phyloP scores from a whole-genome alignment of 2,797 vertebrate species.

The Cygnus olor region DNA sequence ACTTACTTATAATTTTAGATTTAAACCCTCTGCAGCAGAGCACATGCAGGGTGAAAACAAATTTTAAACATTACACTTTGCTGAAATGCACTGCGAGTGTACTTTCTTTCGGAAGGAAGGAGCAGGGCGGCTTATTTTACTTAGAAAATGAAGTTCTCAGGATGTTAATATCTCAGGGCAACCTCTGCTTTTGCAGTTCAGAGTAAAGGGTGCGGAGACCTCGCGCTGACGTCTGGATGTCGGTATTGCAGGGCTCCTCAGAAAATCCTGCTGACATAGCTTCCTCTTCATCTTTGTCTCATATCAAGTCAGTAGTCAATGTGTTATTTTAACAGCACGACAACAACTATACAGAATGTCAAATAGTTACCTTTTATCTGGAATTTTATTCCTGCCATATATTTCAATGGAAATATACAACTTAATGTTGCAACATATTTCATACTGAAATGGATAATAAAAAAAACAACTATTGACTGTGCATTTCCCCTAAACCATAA shows the following conservation, averaged over 20 bases:
- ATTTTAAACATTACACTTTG: background rate
- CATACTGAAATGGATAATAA: constrained; percentile 47
- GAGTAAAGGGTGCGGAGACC: background rate
- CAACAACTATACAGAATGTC: constrained; percentile 55
- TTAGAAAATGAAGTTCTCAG: background rate
- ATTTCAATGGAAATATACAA: constrained; percentile 62
- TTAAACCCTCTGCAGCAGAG: background rate
- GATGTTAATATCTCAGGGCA: background rate
- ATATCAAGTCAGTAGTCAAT: constrained; percentile 24
- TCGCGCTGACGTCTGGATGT: background rate
- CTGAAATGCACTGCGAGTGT: background rate
- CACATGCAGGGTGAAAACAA: background rate
- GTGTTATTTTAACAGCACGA: constrained; percentile 65
- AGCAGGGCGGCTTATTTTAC: background rate
- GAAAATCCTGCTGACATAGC: constrained; percentile 50
- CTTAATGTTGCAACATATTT: constrained; percentile 54
- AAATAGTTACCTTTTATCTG: constrained; percentile 66
- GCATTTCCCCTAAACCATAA: constrained; percentile 20
- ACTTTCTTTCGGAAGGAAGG: constrained; percentile 21
- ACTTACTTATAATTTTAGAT: background rate
- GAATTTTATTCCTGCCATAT: constrained; percentile 59
- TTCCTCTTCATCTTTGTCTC: constrained; percentile 51
- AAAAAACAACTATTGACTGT: constrained; percentile 18
- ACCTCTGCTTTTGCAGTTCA: background rate
- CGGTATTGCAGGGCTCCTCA: background rate